These are phyloP conservation scores for human DNA, from an alignment of 2,113 vertebrate genomes.

Conservation along the genomic window GRCh38 chr15:66529501-66530000, in stretches of 20 bases:
- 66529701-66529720: neutral
- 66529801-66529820: neutral
- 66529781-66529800: neutral
- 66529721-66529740: neutral
- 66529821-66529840: neutral
- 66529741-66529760: neutral
- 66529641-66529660: neutral
- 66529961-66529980: neutral
- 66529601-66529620: neutral
- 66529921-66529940: neutral
- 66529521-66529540: slow-evolving; percentile 90
- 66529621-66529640: neutral
- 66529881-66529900: neutral
- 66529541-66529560: slow-evolving; percentile 89
- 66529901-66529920: neutral
- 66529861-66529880: neutral
- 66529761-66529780: neutral
- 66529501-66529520: slow-evolving; percentile 92
- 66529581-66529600: neutral
- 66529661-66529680: neutral
- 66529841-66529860: neutral
- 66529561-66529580: slow-evolving; percentile 94
- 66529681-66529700: neutral
- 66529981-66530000: neutral
- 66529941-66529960: neutral